Conservation (phyloP, 2,888 invertebrate genomes). For the Acrocyrtus sp. region DNA sequence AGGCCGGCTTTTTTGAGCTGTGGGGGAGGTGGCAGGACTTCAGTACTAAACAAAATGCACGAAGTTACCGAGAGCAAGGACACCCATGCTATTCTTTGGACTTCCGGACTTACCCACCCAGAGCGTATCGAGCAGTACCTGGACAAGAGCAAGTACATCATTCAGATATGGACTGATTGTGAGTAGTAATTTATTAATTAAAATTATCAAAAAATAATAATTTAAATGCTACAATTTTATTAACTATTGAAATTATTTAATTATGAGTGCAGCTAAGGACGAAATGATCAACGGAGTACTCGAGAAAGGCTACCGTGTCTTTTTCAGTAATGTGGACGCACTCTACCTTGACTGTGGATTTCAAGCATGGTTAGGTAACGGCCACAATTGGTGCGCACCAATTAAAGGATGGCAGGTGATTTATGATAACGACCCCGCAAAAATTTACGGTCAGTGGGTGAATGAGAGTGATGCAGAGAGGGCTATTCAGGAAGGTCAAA, state of each 20-base stretch:
- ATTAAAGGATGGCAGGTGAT: constrained; percentile 89
- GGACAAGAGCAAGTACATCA: constrained; percentile 66
- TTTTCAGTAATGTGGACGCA: constrained; percentile 87
- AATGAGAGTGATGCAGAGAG: constrained; percentile 64
- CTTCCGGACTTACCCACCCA: constrained; percentile 77
- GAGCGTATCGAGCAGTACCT: constrained; percentile 75
- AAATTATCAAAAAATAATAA: constrained; percentile 59
- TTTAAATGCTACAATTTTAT: constrained; percentile 86
- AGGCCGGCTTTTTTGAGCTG: constrained; percentile 67
- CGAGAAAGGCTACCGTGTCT: constrained; percentile 77
- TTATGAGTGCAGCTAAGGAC: constrained; percentile 72
- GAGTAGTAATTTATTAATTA: too few species aligned
- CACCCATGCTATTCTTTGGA: constrained; percentile 80
- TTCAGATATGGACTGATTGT: constrained; percentile 55
- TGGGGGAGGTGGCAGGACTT: constrained; percentile 63
- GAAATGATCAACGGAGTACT: constrained; percentile 71
- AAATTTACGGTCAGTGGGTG: constrained; percentile 67
- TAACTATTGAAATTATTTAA: too few species aligned
- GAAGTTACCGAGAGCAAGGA: constrained; percentile 73
- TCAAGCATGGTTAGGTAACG: constrained; percentile 81
- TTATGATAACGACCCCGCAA: constrained; percentile 76
- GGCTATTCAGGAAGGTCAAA: constrained; percentile 45
- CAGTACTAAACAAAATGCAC: constrained; percentile 19
- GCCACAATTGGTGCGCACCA: constrained; percentile 92
- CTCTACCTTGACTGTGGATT: constrained; percentile 88